Base-by-base conservation (phyloP, 2,113 vertebrate species). In the Crotalus horridus region DNA sequence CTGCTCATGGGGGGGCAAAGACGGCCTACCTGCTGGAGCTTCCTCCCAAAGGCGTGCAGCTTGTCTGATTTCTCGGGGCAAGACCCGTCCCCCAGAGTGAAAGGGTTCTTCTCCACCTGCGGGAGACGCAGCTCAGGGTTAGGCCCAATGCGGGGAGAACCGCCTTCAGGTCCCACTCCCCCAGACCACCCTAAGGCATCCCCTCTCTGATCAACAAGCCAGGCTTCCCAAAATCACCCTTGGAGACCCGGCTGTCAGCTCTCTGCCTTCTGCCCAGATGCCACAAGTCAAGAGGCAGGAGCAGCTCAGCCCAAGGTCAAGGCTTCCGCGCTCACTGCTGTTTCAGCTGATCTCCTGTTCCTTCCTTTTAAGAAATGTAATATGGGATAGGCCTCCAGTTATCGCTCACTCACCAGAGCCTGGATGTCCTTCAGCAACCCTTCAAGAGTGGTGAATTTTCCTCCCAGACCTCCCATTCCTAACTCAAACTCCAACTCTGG, bases 371-470 rank as follows among this genome's bases (percentile, higher is more conserved):
- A 81, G 69, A 21, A 39, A 81, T 20, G 69, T 17, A 7, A 8
- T 43, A 29, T 1, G 1, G 43, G 85, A 51, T 0, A 51, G 39
- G 11, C 46, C 46, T 85, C 13, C 21, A 9, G 17, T 43, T 21
- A 15, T 33, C 15, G 21, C 26, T 59, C 23, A 24, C 97, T 98
- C 95, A 99, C 98, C 97, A 99, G 96, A 0, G 99, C 98, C n/a
- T 97, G 97, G 94, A 99, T 98, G 94, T 99, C 98, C 56, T 97
- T 98, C 91, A 99, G 97, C 48, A 99, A 97, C 46, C 99, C 99
- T 94, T 99, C 99, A 90, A 99, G 93, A 0, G 99, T 99, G 58
- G 99, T 99, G 96, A 99, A 99, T 93, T 99, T 99, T 0, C 99
- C 99, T 0, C 98, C 98, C 0, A 99, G 94, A 0, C 98, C 98